Conservation (phyloP, 2,113 vertebrate genomes). For the Rostratula benghalensis region DNA sequence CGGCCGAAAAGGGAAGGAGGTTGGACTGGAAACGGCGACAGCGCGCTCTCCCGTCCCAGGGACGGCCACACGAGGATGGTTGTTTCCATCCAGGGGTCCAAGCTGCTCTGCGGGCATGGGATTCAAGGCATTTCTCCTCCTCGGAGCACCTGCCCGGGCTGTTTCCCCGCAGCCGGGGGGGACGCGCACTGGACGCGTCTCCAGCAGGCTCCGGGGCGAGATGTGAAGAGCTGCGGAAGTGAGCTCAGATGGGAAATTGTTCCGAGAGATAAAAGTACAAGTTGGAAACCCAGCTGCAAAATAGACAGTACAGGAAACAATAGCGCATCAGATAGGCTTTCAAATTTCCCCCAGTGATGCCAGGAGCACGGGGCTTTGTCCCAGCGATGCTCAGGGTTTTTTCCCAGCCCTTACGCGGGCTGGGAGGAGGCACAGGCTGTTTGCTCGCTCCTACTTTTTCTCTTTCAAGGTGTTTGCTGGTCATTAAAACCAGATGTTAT, state of each 20-base stretch:
- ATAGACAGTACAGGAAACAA: constrained; percentile 69
- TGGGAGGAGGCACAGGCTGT: not conserved
- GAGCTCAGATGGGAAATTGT: constrained; percentile 63
- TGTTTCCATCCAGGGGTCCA: not conserved
- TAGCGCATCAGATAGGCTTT: constrained; percentile 58
- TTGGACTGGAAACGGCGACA: not conserved
- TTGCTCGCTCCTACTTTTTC: not conserved
- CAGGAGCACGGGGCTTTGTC: not conserved
- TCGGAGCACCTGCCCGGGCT: not conserved
- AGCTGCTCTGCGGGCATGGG: not conserved
- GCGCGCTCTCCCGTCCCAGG: rapidly evolving
- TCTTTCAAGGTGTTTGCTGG: not conserved
- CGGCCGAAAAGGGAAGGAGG: not conserved
- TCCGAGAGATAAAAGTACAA: constrained; percentile 59
- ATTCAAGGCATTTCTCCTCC: not conserved
- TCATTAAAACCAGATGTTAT: not conserved
- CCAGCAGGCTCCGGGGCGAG: rapidly evolving
- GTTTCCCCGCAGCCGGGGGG: not conserved
- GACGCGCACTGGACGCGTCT: not conserved
- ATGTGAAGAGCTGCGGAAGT: not conserved
- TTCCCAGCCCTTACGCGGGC: not conserved
- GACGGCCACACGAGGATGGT: not conserved
- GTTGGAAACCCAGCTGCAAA: constrained; percentile 45
- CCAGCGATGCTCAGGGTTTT: not conserved
- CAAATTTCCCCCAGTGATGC: constrained; percentile 39